A percentile compares a stretch with the other conserved stretches of the same genome.
Conservation (phyloP, 2,797 vertebrate genomes). For the Micrastur ruficollis region DNA sequence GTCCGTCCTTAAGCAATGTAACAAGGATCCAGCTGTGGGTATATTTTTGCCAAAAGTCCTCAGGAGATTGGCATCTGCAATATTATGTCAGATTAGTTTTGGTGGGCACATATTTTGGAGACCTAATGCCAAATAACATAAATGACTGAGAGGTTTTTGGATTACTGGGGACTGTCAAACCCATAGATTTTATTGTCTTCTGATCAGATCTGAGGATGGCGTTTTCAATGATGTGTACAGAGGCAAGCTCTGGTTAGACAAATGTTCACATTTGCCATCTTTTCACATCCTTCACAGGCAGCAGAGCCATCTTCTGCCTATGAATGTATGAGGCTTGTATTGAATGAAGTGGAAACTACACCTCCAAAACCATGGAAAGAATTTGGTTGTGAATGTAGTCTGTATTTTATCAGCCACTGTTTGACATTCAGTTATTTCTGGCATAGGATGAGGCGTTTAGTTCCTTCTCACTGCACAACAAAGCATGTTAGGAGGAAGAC, state of each 20-base stretch:
- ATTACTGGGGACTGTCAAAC: background rate
- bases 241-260: background rate
- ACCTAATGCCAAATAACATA: background rate
- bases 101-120: background rate
- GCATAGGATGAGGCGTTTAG: background rate
- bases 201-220: background rate
- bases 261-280: background rate
- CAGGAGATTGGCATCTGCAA: background rate
- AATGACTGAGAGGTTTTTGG: background rate
- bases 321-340: background rate
- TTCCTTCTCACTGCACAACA: background rate
- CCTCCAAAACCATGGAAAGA: background rate
- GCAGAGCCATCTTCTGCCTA: background rate
- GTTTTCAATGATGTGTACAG: background rate
- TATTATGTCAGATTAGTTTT: background rate
- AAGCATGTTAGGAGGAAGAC: background rate
- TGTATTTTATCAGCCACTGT: background rate
- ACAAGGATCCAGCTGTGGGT: background rate
- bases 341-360: background rate
- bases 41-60: constrained; percentile 13
- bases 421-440: background rate
- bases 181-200: background rate
- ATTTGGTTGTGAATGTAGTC: background rate
- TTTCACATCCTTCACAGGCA: background rate
- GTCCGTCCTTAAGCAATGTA: background rate